Evolutionary conservation across 2,797 vertebrate species (phyloP).

Genomic region (Masticophis lateralis): DNA sequence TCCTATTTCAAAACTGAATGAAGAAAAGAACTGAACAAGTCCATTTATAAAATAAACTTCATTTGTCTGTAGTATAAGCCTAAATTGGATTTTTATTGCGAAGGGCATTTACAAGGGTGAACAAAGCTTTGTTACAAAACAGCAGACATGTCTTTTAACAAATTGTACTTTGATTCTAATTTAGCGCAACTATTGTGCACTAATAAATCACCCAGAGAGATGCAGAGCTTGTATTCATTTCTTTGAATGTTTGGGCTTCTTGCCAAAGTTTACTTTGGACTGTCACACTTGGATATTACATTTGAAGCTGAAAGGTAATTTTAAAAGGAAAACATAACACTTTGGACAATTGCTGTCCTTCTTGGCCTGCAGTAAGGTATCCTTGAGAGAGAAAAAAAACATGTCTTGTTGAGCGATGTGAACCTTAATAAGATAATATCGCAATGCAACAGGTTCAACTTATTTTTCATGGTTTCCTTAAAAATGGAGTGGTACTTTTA

Average conservation of each 20-base stretch:
- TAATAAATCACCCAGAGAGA: conserved; percentile 29
- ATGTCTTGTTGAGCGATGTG: background rate
- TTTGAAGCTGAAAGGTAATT: conserved; percentile 1
- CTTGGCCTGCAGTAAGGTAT: background rate
- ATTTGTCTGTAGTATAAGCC: background rate
- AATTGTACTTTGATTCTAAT: conserved; percentile 42
- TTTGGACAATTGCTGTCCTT: background rate
- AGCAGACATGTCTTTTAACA: conserved; percentile 29
- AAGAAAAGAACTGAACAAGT: background rate
- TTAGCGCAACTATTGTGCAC: conserved; percentile 1
- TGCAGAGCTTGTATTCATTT: background rate
- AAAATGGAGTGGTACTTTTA: background rate
- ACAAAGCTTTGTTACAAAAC: conserved; percentile 7
- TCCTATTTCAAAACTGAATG: background rate
- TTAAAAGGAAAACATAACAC: background rate
- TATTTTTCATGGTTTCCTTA: background rate
- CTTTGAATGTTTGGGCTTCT: conserved; percentile 22
- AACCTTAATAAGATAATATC: background rate
- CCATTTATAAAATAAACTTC: conserved; percentile 19
- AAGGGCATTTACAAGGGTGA: conserved; percentile 22
- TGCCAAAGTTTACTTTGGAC: conserved; percentile 10
- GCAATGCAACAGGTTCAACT: background rate
- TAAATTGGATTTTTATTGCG: conserved; percentile 35
- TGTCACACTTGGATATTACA: conserved; percentile 1
- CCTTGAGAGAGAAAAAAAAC: background rate